phyloP scores from a whole-genome alignment of 1,140 invertebrate species.

The Drosophila bocqueti region DNA sequence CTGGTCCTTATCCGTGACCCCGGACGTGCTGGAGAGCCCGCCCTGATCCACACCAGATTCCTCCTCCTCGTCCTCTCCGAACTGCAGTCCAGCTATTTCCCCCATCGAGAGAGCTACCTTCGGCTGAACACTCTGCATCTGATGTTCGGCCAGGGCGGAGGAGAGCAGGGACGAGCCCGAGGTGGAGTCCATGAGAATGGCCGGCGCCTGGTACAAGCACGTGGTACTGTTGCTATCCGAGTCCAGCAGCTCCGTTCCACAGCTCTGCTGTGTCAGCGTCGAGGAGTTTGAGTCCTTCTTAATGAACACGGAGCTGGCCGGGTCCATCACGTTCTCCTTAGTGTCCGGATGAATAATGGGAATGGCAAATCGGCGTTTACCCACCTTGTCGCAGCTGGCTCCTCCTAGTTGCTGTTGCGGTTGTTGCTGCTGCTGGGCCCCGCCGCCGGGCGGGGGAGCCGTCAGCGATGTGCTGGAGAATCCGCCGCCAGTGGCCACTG shows the following conservation, averaged over 20 bases:
- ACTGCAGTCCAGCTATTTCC: conserved; percentile 14
- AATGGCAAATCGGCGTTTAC: conserved; percentile 69
- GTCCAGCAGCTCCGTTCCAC: conserved; percentile 32
- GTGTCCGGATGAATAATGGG: conserved; percentile 80
- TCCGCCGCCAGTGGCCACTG: conserved; percentile 20
- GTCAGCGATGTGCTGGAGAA: conserved; percentile 44
- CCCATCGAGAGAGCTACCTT: conserved; percentile 11
- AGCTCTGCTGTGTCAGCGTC: conserved; percentile 45
- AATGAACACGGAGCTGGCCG: conserved; percentile 61
- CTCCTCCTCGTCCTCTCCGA: conserved; percentile 5
- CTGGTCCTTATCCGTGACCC: conserved; percentile 60
- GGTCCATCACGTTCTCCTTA: conserved; percentile 67
- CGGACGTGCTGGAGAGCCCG: background rate
- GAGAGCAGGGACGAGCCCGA: conserved; percentile 34
- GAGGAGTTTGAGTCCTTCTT: conserved; percentile 55
- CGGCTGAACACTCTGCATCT: conserved; percentile 62
- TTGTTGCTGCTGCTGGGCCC: background rate
- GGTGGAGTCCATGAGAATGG: conserved; percentile 32
- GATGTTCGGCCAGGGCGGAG: conserved; percentile 52
- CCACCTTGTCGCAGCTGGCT: conserved; percentile 38
- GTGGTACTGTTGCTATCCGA: conserved; percentile 47
- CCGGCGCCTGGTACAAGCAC: conserved; percentile 27
- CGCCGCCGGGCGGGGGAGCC: background rate
- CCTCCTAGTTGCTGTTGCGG: background rate
- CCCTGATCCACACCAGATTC: background rate